Evolutionary conservation across 2,113 vertebrate species (phyloP).

Genomic region (Aldabrachelys gigantea): DNA sequence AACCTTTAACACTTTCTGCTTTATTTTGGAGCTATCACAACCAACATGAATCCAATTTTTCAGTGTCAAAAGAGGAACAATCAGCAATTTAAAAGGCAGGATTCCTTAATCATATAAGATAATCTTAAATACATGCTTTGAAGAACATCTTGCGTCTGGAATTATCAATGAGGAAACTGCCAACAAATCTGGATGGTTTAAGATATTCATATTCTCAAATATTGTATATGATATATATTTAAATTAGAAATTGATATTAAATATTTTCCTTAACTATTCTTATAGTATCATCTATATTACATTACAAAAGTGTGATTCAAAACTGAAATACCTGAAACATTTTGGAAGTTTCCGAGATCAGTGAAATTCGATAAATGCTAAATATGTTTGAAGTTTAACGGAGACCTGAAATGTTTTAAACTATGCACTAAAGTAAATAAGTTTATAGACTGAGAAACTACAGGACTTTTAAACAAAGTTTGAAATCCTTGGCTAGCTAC

Average conservation of each 20-base stretch:
- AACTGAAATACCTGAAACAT: background rate
- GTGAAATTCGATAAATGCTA: background rate
- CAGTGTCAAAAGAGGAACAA: too few relatives aligned
- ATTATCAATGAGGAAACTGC: background rate
- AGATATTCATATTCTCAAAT: background rate
- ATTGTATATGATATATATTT: background rate
- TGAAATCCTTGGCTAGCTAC: background rate
- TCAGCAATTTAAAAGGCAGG: background rate
- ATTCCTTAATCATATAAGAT: background rate
- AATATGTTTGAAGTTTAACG: background rate
- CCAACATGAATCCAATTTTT: too few relatives aligned
- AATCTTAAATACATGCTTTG: background rate
- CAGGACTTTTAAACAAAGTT: background rate
- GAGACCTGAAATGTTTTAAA: background rate
- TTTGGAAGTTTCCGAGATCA: background rate
- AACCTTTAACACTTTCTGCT: background rate
- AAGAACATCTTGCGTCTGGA: background rate
- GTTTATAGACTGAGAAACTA: background rate
- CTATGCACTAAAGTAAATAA: background rate
- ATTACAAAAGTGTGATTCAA: background rate
- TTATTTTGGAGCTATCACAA: background rate
- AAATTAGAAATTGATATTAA: background rate
- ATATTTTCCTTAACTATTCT: background rate
- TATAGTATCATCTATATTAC: background rate
- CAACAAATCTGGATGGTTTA: background rate